Evolutionary conservation across 64 coral and sea anemone genomes (phyloP).

Genomic region (Pachyseris speciosa): DNA sequence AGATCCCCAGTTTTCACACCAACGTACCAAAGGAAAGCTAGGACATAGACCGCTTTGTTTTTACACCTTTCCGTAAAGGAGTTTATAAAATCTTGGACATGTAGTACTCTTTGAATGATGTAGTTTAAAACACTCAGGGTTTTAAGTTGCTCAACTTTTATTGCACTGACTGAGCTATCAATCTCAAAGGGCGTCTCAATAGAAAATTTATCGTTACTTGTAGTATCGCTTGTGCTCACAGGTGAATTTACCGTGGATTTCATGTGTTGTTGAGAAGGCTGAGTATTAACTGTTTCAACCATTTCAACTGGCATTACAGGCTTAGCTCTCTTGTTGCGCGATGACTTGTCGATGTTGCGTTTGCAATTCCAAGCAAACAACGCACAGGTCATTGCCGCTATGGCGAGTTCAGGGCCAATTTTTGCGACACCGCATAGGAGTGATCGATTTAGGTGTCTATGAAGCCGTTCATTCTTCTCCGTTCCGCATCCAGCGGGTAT

Average conservation of each 20-base stretch:
- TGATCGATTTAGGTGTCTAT: conserved; percentile 42
- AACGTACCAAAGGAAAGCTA: conserved; percentile 10
- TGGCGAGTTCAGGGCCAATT: conserved; percentile 59
- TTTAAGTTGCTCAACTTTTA: neutral
- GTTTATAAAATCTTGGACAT: conserved; percentile 24
- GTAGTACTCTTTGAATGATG: conserved; percentile 11
- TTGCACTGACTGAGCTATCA: no score
- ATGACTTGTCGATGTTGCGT: conserved; percentile 15
- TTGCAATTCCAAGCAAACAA: conserved; percentile 57
- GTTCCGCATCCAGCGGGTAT: conserved; percentile 58
- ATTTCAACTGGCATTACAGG: conserved; percentile 35
- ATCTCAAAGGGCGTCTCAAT: no score
- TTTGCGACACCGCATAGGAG: conserved; percentile 53
- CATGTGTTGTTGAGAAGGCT: no score
- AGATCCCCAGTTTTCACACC: neutral
- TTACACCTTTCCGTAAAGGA: neutral
- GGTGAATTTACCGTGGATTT: no score
- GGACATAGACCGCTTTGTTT: conserved; percentile 31
- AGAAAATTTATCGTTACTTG: no score
- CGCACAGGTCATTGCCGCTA: conserved; percentile 47
- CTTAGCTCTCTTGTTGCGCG: conserved; percentile 36
- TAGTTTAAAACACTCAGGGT: neutral
- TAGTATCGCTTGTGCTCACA: no score
- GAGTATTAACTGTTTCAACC: no score
- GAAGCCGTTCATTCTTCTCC: conserved; percentile 60